Conservation (phyloP, 2,888 invertebrate genomes). For the Dioctria linearis region DNA sequence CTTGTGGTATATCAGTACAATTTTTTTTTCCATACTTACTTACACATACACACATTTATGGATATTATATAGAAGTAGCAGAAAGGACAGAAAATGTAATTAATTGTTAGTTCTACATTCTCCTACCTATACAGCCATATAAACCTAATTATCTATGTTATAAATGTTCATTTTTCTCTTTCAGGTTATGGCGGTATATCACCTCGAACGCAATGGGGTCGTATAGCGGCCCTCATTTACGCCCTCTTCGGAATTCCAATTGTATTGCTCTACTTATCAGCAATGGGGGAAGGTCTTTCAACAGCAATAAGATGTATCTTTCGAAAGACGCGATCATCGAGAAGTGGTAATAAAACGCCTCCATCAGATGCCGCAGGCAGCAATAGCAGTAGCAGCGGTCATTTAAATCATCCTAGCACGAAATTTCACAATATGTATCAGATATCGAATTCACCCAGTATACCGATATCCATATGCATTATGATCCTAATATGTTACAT, state of each 20-base stretch:
- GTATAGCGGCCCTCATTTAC: conserved; percentile 85
- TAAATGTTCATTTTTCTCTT: conserved; percentile 60
- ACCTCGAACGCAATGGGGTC: conserved; percentile 84
- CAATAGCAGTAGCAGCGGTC: conserved; percentile 65
- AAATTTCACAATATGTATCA: conserved; percentile 51
- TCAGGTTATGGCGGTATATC: conserved; percentile 89
- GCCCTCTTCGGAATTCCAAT: conserved; percentile 90
- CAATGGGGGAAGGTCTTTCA: conserved; percentile 89
- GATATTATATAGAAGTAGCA: neutral
- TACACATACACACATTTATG: neutral
- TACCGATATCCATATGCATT: conserved; percentile 90
- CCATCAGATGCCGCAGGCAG: conserved; percentile 59
- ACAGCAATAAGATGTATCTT: conserved; percentile 82
- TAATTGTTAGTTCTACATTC: conserved; percentile 34
- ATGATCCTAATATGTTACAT: conserved; percentile 90
- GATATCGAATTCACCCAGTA: conserved; percentile 71
- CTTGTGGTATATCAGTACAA: too few species aligned
- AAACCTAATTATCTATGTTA: conserved; percentile 40
- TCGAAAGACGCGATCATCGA: conserved; percentile 72
- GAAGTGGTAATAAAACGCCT: conserved; percentile 55
- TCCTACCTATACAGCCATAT: neutral
- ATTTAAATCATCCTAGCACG: conserved; percentile 51
- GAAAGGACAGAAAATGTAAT: conserved; percentile 13
- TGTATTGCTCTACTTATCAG: conserved; percentile 89
- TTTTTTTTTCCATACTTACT: too few species aligned